Conservation (phyloP, 2,888 invertebrate species). For the Sepioteuthis lessoniana region DNA sequence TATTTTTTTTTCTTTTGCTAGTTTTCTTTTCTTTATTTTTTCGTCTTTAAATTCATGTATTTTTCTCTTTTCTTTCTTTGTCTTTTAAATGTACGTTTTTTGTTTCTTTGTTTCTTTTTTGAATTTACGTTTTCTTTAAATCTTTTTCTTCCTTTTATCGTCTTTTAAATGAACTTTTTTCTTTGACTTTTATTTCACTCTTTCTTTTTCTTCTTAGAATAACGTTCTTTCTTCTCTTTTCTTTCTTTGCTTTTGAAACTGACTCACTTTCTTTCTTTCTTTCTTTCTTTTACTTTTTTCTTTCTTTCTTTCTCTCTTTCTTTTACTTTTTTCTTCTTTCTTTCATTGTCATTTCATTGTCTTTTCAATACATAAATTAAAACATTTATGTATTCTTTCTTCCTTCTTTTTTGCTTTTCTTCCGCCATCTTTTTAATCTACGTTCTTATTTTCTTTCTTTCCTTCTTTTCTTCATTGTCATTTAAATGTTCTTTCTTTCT, state of each 20-base stretch:
- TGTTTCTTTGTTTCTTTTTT: not conserved
- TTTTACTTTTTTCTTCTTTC: not conserved
- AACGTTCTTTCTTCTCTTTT: not conserved
- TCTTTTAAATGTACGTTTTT: not conserved
- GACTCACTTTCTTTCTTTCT: not conserved
- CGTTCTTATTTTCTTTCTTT: too few species aligned
- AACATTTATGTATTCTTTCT: too few species aligned
- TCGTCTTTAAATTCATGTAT: not conserved
- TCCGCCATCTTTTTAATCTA: too few species aligned
- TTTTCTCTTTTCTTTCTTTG: not conserved
- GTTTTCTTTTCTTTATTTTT: not conserved
- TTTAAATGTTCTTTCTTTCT: not conserved
- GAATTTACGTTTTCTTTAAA: not conserved
- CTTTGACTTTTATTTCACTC: too few species aligned
- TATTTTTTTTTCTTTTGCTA: too few species aligned
- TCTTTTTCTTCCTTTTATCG: not conserved
- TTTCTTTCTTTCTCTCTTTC: not conserved
- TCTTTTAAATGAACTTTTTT: not conserved
- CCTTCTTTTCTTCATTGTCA: too few species aligned
- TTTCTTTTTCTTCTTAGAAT: not conserved
- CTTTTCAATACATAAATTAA: too few species aligned
- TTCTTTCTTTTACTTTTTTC: not conserved
- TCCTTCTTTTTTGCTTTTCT: too few species aligned
- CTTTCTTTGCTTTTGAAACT: too few species aligned
- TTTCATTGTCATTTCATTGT: too few species aligned